Percentiles rank a stretch among this genome's conserved stretches.
phyloP scores from a whole-genome alignment of 2,888 invertebrate species.

The Drosophila anceps region DNA sequence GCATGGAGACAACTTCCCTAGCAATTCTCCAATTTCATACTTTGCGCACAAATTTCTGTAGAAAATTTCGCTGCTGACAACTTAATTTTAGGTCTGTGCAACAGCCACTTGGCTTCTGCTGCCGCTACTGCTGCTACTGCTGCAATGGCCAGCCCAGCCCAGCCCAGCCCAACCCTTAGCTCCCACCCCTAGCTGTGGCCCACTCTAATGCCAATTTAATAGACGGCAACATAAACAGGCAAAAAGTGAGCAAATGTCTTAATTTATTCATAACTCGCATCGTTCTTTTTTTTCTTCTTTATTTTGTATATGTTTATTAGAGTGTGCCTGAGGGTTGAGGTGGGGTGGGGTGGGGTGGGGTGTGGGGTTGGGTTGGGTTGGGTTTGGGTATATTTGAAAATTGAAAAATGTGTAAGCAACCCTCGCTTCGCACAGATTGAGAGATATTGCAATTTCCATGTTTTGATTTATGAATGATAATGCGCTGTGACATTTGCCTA shows the following conservation, averaged over 20 bases:
- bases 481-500: conserved; percentile 78
- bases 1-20: conserved; percentile 2
- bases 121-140: conserved; percentile 6
- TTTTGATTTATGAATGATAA: conserved; percentile 85
- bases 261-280: conserved; percentile 83
- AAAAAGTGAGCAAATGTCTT: conserved; percentile 81
- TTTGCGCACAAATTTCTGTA: conserved; percentile 33
- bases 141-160: background rate
- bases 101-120: conserved; percentile 26
- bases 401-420: conserved; percentile 54
- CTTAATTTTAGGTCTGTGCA: conserved; percentile 23
- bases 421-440: conserved; percentile 21
- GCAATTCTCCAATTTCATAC: conserved; percentile 45
- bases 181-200: background rate
- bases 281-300: conserved; percentile 38
- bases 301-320: conserved; percentile 72
- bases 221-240: conserved; percentile 57
- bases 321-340: conserved; percentile 28
- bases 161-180: background rate
- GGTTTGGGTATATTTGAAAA: conserved; percentile 34
- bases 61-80: conserved; percentile 30
- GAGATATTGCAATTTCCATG: conserved; percentile 79
- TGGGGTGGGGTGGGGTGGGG: background rate
- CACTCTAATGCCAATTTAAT: conserved; percentile 83
- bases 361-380: background rate